Conservation (phyloP, 2,888 invertebrate genomes). For the Agonopterix heracliana region DNA sequence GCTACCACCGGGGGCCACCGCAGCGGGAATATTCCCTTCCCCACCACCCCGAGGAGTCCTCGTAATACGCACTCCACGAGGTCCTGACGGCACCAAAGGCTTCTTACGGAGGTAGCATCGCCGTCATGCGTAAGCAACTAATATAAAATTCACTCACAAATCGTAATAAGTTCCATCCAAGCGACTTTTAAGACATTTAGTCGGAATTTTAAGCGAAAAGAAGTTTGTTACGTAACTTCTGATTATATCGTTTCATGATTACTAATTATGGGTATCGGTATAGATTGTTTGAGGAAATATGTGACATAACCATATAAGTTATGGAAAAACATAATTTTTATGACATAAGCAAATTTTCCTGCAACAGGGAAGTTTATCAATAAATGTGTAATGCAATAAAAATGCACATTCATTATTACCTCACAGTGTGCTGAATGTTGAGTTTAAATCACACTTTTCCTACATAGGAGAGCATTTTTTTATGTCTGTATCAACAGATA, state of each 20-base stretch:
- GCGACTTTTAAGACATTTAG: conserved; percentile 18
- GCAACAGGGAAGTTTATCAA: no score
- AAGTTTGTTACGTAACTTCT: conserved; percentile 1
- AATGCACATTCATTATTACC: no score
- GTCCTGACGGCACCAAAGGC: conserved; percentile 85
- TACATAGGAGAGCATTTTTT: no score
- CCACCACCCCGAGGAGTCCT: conserved; percentile 66
- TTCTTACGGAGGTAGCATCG: conserved; percentile 65
- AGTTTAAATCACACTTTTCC: no score
- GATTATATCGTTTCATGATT: conserved; percentile 5
- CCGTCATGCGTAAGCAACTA: conserved; percentile 12
- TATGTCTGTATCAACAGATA: no score
- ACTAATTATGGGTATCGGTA: conserved; percentile 8
- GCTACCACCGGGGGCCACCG: conserved; percentile 51
- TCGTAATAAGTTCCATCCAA: conserved; percentile 37
- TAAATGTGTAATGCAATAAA: no score
- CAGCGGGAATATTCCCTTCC: conserved; percentile 54
- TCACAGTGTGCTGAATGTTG: no score
- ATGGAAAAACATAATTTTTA: no score
- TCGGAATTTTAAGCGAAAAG: conserved; percentile 8
- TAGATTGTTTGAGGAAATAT: no score
- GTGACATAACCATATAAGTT: no score
- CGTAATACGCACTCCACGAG: conserved; percentile 84
- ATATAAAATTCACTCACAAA: conserved; percentile 23
- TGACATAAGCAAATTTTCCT: no score